These are phyloP conservation scores for Drosophila eohydei DNA, from an alignment of 2,888 invertebrate genomes.

Conservation along the genomic window DNA sequence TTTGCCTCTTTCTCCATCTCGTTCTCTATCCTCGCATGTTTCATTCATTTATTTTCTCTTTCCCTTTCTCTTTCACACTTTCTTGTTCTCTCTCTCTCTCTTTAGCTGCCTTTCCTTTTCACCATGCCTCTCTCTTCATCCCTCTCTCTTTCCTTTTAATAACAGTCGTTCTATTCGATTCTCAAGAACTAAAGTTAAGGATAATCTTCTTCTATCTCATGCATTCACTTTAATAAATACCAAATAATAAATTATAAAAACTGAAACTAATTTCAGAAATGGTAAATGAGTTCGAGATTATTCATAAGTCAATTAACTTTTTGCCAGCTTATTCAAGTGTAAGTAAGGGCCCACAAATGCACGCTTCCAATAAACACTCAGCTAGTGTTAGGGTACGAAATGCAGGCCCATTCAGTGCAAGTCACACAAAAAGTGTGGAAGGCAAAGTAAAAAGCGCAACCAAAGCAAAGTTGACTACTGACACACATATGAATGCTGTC, in stretches of 20 bases:
- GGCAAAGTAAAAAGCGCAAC: conserved; percentile 42
- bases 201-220: not conserved
- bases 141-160: too few species aligned
- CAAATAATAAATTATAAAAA: not conserved
- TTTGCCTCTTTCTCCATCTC: too few species aligned
- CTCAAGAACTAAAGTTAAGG: not conserved
- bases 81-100: not conserved
- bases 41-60: not conserved
- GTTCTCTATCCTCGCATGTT: too few species aligned
- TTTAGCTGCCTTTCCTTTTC: too few species aligned
- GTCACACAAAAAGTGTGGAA: conserved; percentile 42
- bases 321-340: not conserved
- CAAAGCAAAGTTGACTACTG: conserved; percentile 65
- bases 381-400: conserved; percentile 12
- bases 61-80: too few species aligned
- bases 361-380: not conserved
- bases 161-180: not conserved
- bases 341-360: not conserved
- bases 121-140: not conserved
- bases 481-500: conserved; percentile 66
- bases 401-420: conserved; percentile 14
- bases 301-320: not conserved
- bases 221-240: not conserved
- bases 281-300: not conserved
- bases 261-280: not conserved